phyloP scores from a whole-genome alignment of 2,113 vertebrate genomes.

The Leucosticte australis region DNA sequence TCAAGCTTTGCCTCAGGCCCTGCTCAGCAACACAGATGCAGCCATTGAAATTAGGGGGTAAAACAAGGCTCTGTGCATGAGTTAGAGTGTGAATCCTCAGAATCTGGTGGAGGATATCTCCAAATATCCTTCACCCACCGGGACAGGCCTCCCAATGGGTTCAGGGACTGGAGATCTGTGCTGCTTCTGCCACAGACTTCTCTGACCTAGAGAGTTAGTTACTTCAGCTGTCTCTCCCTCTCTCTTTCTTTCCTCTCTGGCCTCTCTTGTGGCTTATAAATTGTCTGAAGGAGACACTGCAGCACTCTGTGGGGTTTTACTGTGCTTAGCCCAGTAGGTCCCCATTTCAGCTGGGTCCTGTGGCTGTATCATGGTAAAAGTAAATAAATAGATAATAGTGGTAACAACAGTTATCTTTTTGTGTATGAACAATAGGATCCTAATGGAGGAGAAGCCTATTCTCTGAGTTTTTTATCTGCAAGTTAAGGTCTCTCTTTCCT shows the following conservation, averaged over 20 bases:
- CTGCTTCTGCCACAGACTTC: background rate
- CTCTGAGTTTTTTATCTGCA: background rate
- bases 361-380: background rate
- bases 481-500: slow-evolving; percentile 1
- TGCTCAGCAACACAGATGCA: background rate
- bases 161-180: background rate
- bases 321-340: background rate
- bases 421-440: background rate
- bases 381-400: background rate
- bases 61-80: rapidly evolving
- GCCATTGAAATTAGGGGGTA: background rate
- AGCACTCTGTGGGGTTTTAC: background rate
- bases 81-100: background rate
- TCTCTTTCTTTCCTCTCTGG: background rate
- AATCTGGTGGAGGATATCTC: background rate
- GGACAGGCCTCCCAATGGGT: background rate
- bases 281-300: background rate
- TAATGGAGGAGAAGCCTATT: background rate
- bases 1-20: slow-evolving; percentile 45
- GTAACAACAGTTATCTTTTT: background rate
- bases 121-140: background rate
- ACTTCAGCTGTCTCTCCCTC: background rate
- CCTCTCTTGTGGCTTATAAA: background rate
- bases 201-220: background rate
- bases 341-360: background rate